Conservation (phyloP, 2,113 vertebrate species). For the Trochalopteron elliotii region DNA sequence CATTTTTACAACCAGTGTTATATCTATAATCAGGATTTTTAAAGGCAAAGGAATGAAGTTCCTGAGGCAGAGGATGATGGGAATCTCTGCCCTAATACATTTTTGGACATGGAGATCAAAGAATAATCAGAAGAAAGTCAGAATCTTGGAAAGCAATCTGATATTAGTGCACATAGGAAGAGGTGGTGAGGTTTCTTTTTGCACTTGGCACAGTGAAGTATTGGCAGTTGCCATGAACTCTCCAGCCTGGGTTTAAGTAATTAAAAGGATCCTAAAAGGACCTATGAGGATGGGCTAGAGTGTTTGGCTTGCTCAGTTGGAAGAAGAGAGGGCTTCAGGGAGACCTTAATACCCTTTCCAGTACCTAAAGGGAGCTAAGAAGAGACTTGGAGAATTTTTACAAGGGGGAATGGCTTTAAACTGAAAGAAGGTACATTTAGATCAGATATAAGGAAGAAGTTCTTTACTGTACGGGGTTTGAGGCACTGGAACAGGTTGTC, state of each 20-base stretch:
- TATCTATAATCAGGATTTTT: slow-evolving; percentile 41
- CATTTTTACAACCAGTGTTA: slow-evolving; percentile 30
- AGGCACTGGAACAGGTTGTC: background rate
- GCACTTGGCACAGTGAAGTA: background rate
- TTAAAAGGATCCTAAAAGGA: background rate
- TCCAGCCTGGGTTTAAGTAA: background rate
- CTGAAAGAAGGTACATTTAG: background rate
- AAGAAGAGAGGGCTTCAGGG: background rate
- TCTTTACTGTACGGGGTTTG: background rate
- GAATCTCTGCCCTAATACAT: slow-evolving; percentile 4
- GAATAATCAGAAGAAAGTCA: slow-evolving; percentile 4
- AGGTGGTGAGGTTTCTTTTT: background rate
- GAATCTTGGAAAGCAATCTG: background rate
- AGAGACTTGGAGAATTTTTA: background rate
- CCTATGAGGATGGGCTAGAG: background rate
- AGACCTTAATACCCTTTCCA: background rate
- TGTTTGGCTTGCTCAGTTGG: background rate
- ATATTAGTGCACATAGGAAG: slow-evolving; percentile 35
- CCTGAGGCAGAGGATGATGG: background rate
- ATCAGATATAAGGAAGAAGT: background rate
- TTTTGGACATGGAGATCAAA: background rate
- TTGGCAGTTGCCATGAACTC: slow-evolving; percentile 1
- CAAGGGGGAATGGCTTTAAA: background rate
- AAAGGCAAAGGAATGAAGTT: background rate
- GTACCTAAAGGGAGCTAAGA: background rate